Evolutionary conservation across 2,113 vertebrate genomes (phyloP), one percentile per base, ranked within the genome.

Genomic region (Atractosteus spatula): DNA sequence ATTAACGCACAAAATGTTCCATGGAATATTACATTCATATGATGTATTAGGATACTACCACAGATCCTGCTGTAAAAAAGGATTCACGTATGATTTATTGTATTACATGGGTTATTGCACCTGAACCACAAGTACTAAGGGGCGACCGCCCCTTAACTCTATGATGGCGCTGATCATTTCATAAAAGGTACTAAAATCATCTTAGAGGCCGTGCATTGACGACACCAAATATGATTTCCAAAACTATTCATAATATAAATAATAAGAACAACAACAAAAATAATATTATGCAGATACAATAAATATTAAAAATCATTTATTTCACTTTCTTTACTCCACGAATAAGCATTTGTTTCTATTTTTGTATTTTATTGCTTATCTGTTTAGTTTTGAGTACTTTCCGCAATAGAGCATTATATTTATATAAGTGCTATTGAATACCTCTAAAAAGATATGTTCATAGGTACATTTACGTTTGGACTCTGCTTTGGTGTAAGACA

Each of bases 71-170:
- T 16, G 12, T n/a, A 41, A 29, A 55, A 67, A 13, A 11, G 29
- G 13, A 62, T 12, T 74, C 11, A 62, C 42, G 62, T 63, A 10
- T 74, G 76, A 78, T 74, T 68, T 67, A 74, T 71, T 63, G 51
- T 66, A 57, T 68, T 64, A 55, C 74, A 69, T 71, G 61, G 70
- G 66, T 77, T 63, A 68, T 55, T 71, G 69, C 76, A 55, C 65
- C 67, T 74, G 66, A 59, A 74, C 65, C 70, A 41, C 43, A 43
- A 54, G 65, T 43, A 66, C 69, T 13, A 62, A 63, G 43, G 41
- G 67, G 76, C 12, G 55, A 66, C 68, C 69, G 43, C 61, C 42
- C 71, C 45, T 73, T 67, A 73, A 54, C 67, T 64, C 57, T 11
- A 16, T 29, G n/a, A 29, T 5, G 54, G 41, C 41, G 41, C 41